Base-by-base conservation (phyloP, 2,888 invertebrate species). In the Leuctra nigra region DNA sequence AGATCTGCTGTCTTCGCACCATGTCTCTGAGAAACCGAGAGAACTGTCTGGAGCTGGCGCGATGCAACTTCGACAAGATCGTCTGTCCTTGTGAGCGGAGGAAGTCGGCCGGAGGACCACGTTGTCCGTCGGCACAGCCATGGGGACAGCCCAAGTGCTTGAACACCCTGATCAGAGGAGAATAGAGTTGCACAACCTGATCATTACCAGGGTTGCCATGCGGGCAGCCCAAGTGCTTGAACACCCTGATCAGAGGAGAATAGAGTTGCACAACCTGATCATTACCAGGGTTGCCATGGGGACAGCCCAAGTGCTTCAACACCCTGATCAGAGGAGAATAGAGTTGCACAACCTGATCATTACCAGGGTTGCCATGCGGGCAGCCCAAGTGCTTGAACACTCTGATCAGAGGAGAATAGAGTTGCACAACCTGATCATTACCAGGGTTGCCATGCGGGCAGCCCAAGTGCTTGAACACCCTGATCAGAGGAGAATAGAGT, bases 111-210 rank as follows among this genome's bases (percentile, higher is more conserved):
- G 91, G 91, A 0, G 92, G 89, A 2, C 92, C 90, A 53, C 92
- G 75, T 38, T 90, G 84, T 50, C 91, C 91, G 56, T 89, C 86
- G 3, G 82, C 78, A 69, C 98, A 99, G 1, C 95, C 96, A 71
- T 97, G 91, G 0, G 90, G 89, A 70, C 99, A 99, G 0, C 98
- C 98, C 24, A 99, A 75, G 65, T 92, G 91, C 59, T 88, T 86
- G 55, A 95, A 78, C 4, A 94, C 81, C 65, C 93, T 91, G 62
- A 66, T 69, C 20, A n/a, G n/a, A n/a, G n/a, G n/a, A n/a, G n/a
- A n/a, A n/a, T n/a, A n/a, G n/a, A n/a, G n/a, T n/a, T n/a, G n/a
- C n/a, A n/a, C n/a, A n/a, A n/a, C n/a, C n/a, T n/a, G n/a, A n/a
- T n/a, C n/a, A n/a, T n/a, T n/a, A n/a, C n/a, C n/a, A n/a, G n/a